These are phyloP conservation scores for Protonemura montana DNA, from an alignment of 2,888 invertebrate genomes.

Conservation along the genomic window DNA sequence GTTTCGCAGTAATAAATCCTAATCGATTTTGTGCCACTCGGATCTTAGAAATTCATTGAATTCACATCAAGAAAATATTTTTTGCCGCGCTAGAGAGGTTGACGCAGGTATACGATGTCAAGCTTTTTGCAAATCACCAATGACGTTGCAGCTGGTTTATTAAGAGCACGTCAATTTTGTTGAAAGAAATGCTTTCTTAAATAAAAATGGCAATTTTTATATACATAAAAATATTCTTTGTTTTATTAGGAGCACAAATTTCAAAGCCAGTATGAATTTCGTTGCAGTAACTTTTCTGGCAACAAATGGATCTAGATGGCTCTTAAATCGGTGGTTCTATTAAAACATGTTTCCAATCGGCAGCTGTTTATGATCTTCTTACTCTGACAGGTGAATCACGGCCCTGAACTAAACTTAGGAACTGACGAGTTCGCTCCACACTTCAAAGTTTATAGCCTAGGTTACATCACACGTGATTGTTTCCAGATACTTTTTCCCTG, in stretches of 20 bases:
- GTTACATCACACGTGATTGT: background rate
- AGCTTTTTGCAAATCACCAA: too few species aligned
- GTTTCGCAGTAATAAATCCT: too few species aligned
- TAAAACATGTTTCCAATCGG: background rate
- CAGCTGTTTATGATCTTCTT: background rate
- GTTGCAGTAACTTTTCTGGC: too few species aligned
- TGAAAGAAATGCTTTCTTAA: too few species aligned
- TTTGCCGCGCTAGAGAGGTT: background rate
- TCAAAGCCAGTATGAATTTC: too few species aligned
- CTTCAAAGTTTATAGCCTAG: background rate
- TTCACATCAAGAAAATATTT: background rate
- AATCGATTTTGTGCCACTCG: background rate
- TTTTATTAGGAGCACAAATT: too few species aligned
- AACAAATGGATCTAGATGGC: too few species aligned
- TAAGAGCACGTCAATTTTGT: too few species aligned
- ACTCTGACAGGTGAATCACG: background rate
- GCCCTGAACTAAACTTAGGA: background rate
- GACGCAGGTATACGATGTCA: background rate
- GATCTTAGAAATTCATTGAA: background rate
- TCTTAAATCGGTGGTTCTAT: too few species aligned
- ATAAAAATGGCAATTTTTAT: too few species aligned
- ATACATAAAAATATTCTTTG: too few species aligned
- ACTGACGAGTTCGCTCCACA: background rate
- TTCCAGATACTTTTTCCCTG: background rate
- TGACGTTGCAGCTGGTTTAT: too few species aligned